Base-by-base conservation (phyloP, 1,140 invertebrate species). In the Forficula auricularia region DNA sequence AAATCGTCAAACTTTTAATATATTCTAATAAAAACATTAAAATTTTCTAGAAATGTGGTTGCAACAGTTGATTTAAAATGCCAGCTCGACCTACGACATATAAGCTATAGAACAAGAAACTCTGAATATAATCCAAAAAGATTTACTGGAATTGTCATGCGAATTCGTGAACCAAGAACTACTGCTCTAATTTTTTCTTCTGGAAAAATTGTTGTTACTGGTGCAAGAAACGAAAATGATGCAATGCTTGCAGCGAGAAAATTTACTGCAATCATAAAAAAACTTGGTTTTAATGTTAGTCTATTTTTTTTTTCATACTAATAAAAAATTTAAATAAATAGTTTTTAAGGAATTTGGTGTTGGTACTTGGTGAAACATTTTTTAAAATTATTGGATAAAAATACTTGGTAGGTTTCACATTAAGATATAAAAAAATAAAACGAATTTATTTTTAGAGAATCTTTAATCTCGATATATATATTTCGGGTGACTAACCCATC, bases 151-250 rank as follows among this genome's bases (percentile, higher is more conserved):
- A 79, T 99, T 3, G 88, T 99, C 12, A 98, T 99, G 94, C 73
- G 92, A 55, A 94, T 99, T 57, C 65, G 92, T 50, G 89, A 94
- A 51, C 96, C 96, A 0, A 67, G 91, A 57, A 89, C 92, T 14
- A 99, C 96, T 6, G 95, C 96, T 10, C 64, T 99, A 1, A 95
- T 98, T 38, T 99, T 99, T 58, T 82, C 83, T 48, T 96, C 94
- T 7, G 96, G 96, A 1, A 99, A 99, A 72, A 83, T 99, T 63
- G 92, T 99, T 0, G 96, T 92, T 53, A 98, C 95, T 1, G 96
- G 96, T 13, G 87, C 94, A 0, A 91, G 89, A 67, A 94, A 87
- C 65, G 95, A 98, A 66, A 78, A 88, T 44, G 79, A 89, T 59
- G 89, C 89, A 1, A 75, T 86, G 57, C 66, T 98, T 47, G 95